Evolutionary conservation across 2,888 invertebrate genomes (phyloP), one percentile per base, ranked within the genome.

Genomic region (Tholera decimalis): DNA sequence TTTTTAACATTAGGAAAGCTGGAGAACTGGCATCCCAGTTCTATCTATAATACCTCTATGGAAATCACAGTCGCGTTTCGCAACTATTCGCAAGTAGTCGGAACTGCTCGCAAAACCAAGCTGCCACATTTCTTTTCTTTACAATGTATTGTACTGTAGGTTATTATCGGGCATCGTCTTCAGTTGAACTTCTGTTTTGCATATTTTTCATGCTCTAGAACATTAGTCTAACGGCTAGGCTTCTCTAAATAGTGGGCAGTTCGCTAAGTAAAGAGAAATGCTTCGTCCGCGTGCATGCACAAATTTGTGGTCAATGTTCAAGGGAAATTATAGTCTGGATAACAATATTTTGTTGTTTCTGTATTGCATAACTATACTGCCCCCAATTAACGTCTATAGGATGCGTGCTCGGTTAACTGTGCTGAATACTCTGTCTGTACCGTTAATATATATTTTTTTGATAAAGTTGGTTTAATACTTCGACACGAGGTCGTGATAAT

Each of bases 181-280:
- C 30, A 20, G 30, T 41, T 18, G 3, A 26, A 26, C 58, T 73
- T 76, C 73, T 72, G 56, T 56, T 20, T n/a, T n/a, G 20, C 18
- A 30, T 67, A 18, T 9, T 35, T 4, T 47, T 43, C 35, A 39
- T 18, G 7, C 15, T 55, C 24, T 39, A 22, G n/a, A 41, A 11
- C 71, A 58, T 76, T 56, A 41, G 39, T 56, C 20, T 22, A 33
- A 53, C 39, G 24, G 56, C 37, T 53, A 57, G 59, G 60, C 53
- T 66, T 46, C 26, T 53, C 51, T 35, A 33, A 76, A 55, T 55
- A 71, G 77, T 44, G 53, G 57, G 59, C 43, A 56, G 47, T 56
- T 54, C 22, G 26, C 30, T 55, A 46, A 55, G 24, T 51, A 50
- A 43, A 51, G 44, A 37, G 43, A 26, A 56, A 65, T 44, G 24